Evolutionary conservation across 1,140 invertebrate species (phyloP).

Genomic region (Heliconius nattereri): DNA sequence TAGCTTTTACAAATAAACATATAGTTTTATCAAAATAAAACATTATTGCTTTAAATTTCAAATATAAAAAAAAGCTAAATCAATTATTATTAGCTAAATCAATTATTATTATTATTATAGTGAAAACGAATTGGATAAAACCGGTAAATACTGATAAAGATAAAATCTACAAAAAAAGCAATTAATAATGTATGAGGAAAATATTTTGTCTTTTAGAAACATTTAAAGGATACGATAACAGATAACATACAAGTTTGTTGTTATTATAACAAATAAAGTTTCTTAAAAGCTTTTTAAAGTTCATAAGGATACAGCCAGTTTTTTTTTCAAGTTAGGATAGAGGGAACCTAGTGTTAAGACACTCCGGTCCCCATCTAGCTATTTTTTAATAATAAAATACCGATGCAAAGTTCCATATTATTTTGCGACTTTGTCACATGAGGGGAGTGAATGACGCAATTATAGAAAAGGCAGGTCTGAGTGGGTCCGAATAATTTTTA

Average conservation of each 20-base stretch:
- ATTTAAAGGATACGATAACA: too few relatives aligned
- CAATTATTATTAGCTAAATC: not conserved
- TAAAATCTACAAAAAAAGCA: not conserved
- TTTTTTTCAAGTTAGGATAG: not conserved
- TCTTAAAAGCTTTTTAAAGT: not conserved
- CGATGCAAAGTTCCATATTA: conserved; percentile 54
- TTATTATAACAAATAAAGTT: too few relatives aligned
- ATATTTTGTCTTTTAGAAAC: conserved; percentile 5
- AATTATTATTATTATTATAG: not conserved
- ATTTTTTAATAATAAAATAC: not conserved
- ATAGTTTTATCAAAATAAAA: too few relatives aligned
- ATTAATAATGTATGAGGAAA: not conserved
- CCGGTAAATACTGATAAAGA: not conserved
- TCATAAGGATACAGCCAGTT: not conserved
- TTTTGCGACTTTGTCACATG: conserved; percentile 48
- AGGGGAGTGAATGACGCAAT: conserved; percentile 43
- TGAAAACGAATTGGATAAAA: not conserved
- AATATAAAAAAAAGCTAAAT: too few relatives aligned
- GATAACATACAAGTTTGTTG: not conserved
- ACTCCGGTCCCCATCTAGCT: too few relatives aligned
- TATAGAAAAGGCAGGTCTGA: conserved; percentile 45
- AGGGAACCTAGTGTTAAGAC: too few relatives aligned
- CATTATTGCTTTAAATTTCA: too few relatives aligned
- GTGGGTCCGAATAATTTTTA: conserved; percentile 75
- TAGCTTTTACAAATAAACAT: too few relatives aligned